Evolutionary conservation across 2,797 vertebrate genomes (phyloP), one percentile per base, ranked within the genome.

Genomic region (Gorsachius magnificus): DNA sequence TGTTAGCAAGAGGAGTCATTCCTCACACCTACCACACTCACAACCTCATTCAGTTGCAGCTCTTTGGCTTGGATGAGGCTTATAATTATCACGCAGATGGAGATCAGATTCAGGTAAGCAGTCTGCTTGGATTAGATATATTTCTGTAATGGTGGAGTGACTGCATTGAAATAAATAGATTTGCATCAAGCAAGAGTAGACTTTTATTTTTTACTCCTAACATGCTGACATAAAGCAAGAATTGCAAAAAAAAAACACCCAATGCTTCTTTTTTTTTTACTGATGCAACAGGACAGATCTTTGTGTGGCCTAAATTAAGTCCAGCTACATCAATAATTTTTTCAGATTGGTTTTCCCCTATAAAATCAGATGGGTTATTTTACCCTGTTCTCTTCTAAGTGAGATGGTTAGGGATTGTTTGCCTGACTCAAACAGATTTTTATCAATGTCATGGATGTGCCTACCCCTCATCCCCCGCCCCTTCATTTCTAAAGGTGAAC

Each of bases 41-140:
- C 19, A 97, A 7, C 97, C 74, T 98, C 98, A 90, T 98, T 98
- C 57, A 98, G 95, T 20, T 97, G 96, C 11, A 97, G 95, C 66
- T 98, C 98, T 95, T 98, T 98, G 93, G 97, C 97, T 96, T 94
- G 80, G 24, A 98, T 97, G 72, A 99, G 57, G 63, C 53, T 89
- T 97, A 98, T 98, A 97, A 98, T 98, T 97, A 10, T 97, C 96
- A 96, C 65, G 53, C 92, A 97, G 85, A 97, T 96, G 2, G 97
- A 96, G 90, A 98, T 95, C 89, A 98, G 93, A 26, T 98, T 97
- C 95, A 98, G 97, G 93, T 86, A 98, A 98, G 29, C 16, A 68
- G 25, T 5, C 13, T 72, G 28, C n/a, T 43, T 69, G 48, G 35
- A 65, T 83, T 65, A 66, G n/a, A 33, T 18, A 60, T 2, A 5